Conservation (phyloP, 2,888 invertebrate species). For the Agonopterix heracliana region DNA sequence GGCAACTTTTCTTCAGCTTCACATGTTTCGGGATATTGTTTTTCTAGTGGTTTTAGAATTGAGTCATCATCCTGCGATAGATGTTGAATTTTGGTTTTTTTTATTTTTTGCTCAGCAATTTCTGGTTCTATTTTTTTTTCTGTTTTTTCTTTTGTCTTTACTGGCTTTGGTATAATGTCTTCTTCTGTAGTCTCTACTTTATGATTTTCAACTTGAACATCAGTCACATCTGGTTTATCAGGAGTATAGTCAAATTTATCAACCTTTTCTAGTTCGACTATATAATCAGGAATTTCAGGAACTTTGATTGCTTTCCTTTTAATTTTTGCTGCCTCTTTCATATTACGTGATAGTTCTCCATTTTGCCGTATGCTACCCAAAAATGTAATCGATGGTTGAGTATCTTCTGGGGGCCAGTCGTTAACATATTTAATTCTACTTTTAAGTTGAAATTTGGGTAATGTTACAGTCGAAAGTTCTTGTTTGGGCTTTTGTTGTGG, state of each 20-base stretch:
- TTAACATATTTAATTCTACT: conserved; percentile 79
- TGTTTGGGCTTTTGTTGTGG: conserved; percentile 65
- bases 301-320: conserved; percentile 76
- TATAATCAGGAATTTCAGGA: conserved; percentile 59
- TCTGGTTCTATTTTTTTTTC: too few species aligned
- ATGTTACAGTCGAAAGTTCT: conserved; percentile 42
- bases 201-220: not conserved
- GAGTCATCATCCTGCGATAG: too few species aligned
- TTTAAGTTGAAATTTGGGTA: conserved; percentile 82
- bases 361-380: conserved; percentile 76
- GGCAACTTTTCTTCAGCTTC: not conserved
- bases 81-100: too few species aligned
- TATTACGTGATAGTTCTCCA: conserved; percentile 81
- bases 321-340: conserved; percentile 80
- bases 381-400: conserved; percentile 67
- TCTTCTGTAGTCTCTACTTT: not conserved
- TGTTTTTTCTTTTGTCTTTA: too few species aligned
- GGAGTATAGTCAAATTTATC: not conserved
- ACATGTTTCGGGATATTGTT: not conserved
- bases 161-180: not conserved
- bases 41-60: not conserved
- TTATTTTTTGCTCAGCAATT: too few species aligned
- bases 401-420: conserved; percentile 78
- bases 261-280: conserved; percentile 35
- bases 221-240: not conserved